Evolutionary conservation across 2,888 invertebrate genomes (phyloP).

Genomic region (Cosmia trapezina): DNA sequence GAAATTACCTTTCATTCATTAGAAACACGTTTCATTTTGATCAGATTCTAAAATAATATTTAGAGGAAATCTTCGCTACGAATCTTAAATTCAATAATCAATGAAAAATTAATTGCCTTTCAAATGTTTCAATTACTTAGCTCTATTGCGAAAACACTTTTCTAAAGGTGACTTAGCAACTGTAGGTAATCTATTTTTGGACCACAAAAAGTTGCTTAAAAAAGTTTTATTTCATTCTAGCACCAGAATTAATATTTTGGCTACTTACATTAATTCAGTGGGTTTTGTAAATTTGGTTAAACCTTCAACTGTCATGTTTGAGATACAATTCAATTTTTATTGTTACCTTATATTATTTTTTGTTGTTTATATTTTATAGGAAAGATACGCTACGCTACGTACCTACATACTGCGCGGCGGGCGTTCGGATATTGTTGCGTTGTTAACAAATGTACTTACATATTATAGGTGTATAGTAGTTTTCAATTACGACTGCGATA

Average conservation of each 20-base stretch:
- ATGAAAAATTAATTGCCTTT: conserved; percentile 20
- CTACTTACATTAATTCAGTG: background rate
- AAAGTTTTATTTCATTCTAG: too few relatives aligned
- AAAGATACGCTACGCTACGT: too few relatives aligned
- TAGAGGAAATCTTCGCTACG: conserved; percentile 1
- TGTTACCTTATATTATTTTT: too few relatives aligned
- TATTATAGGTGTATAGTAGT: too few relatives aligned
- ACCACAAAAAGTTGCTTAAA: too few relatives aligned
- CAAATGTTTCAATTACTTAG: conserved; percentile 8
- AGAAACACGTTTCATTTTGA: conserved; percentile 16
- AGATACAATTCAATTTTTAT: too few relatives aligned
- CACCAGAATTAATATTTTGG: background rate
- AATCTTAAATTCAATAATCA: conserved; percentile 25
- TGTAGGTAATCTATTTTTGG: background rate
- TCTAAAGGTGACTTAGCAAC: background rate
- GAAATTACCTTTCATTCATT: conserved; percentile 1
- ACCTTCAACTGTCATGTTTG: too few relatives aligned
- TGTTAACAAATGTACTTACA: too few relatives aligned
- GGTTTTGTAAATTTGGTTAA: background rate
- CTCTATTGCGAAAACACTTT: background rate
- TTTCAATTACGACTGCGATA: too few relatives aligned
- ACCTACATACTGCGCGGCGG: too few relatives aligned
- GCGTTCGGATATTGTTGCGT: too few relatives aligned
- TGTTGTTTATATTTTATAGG: too few relatives aligned
- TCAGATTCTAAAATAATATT: conserved; percentile 9